These are phyloP conservation scores for Dissostichus mawsoni DNA, from an alignment of 2,113 vertebrate genomes.

Conservation along the genomic window DNA sequence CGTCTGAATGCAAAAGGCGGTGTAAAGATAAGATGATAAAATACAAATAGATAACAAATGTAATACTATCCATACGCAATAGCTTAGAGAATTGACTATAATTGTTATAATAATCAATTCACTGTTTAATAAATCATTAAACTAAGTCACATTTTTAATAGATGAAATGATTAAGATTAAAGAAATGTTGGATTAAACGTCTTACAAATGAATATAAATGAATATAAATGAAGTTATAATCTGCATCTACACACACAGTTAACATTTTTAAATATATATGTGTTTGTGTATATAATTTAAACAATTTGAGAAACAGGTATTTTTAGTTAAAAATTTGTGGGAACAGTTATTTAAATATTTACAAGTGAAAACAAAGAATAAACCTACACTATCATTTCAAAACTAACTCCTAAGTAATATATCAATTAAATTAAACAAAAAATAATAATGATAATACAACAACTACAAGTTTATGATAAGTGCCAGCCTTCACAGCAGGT, in stretches of 20 bases:
- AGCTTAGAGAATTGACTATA: no score
- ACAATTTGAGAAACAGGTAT: not conserved
- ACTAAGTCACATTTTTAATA: no score
- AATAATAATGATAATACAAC: slow-evolving; percentile 18
- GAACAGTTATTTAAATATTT: not conserved
- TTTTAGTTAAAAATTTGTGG: not conserved
- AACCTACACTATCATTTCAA: not conserved
- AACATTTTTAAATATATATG: not conserved
- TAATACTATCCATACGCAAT: no score
- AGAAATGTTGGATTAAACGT: no score
- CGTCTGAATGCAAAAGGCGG: slow-evolving; percentile 6
- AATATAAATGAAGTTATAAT: not conserved
- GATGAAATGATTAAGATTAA: no score
- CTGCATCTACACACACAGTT: not conserved
- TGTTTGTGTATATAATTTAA: not conserved
- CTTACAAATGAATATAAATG: no score
- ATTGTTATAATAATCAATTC: no score
- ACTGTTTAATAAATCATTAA: no score
- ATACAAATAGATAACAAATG: not conserved
- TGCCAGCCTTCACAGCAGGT: slow-evolving; percentile 51
- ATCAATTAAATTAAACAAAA: not conserved
- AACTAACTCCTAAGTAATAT: not conserved
- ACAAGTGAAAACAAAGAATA: slow-evolving; percentile 4
- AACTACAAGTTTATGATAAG: slow-evolving; percentile 36
- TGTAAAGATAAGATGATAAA: not conserved